Evolutionary conservation across 2,888 invertebrate genomes (phyloP).

Genomic region (Dendrolimus pini): DNA sequence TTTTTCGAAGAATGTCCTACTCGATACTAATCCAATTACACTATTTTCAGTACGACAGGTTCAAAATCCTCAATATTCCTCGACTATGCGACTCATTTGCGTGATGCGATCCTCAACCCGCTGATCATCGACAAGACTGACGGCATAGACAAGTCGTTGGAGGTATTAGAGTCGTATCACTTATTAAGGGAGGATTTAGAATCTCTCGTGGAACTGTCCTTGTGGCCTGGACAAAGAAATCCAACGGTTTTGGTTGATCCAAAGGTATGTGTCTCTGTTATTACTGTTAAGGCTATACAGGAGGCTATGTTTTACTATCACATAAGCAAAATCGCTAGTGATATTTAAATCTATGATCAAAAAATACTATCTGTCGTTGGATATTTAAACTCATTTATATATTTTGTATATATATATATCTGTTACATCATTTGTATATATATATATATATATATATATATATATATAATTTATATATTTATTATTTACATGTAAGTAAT

Average conservation of each 20-base stretch:
- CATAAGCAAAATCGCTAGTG: too few relatives aligned
- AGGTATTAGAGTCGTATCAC: conserved; percentile 88
- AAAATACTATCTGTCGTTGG: too few relatives aligned
- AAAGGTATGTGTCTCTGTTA: conserved; percentile 63
- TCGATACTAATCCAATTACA: too few relatives aligned
- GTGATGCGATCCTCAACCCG: conserved; percentile 86
- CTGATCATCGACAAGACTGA: conserved; percentile 81
- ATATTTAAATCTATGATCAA: too few relatives aligned
- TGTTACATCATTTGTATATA: too few relatives aligned
- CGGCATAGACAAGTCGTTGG: conserved; percentile 83
- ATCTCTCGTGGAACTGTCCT: conserved; percentile 87
- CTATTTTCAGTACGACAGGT: conserved; percentile 80
- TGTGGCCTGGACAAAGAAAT: conserved; percentile 89
- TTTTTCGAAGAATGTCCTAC: too few relatives aligned
- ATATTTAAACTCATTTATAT: too few relatives aligned
- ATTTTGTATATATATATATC: too few relatives aligned
- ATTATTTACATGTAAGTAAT: too few relatives aligned
- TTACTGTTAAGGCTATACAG: not conserved
- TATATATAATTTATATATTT: too few relatives aligned
- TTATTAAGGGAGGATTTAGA: conserved; percentile 95
- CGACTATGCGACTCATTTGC: conserved; percentile 90
- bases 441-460: too few relatives aligned
- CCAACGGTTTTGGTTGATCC: conserved; percentile 85
- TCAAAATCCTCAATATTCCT: conserved; percentile 88
- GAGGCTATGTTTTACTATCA: too few relatives aligned